Evolutionary conservation across 2,113 vertebrate species (phyloP), one percentile per base, ranked within the genome.

Genomic region (Scopus umbretta): DNA sequence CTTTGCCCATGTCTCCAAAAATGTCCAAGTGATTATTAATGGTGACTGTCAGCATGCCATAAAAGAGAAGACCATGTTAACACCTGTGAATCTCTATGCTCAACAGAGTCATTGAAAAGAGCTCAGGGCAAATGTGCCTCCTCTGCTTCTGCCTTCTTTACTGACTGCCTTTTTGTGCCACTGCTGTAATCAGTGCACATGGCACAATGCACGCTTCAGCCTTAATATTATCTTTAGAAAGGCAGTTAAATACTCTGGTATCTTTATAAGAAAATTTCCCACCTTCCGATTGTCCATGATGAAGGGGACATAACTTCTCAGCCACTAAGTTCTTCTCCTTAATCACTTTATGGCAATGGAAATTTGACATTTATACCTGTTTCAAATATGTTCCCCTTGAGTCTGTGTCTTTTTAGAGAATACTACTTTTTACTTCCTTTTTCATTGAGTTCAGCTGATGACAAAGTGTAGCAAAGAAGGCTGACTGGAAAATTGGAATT

Each of bases 401-500:
- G 91, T 74, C 85, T 90, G 78, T 93, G 94, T 96, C 78, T 53
- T 90, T 90, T 92, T 92, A 90, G 34, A 22, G 6, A 94, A 87
- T 56, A 53, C 53, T 86, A 62, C 80, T 56, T 93, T 87, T 85
- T 71, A 61, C 82, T 96, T 92, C 88, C 62, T 88, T 88, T 91
- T 88, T 83, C 80, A 72, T 10, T 6, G 40, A 73, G 43, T 75
- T 91, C 53, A 70, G 65, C 43, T 73, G 80, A 83, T 65, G 91
- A 91, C 75, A 92, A 91, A 92, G 74, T 0, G 1, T 80, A 95
- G 83, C 40, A 56, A 95, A 71, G 80, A 96, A 79, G 63, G 63
- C 74, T 85, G 76, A 56, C 83, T 95, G 80, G 89, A 94, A 97
- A 94, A 73, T 16, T 76, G 62, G 71, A 88, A 83, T 94, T 94